Base-by-base conservation (phyloP, 2,113 vertebrate species). In the Apteryx owenii region DNA sequence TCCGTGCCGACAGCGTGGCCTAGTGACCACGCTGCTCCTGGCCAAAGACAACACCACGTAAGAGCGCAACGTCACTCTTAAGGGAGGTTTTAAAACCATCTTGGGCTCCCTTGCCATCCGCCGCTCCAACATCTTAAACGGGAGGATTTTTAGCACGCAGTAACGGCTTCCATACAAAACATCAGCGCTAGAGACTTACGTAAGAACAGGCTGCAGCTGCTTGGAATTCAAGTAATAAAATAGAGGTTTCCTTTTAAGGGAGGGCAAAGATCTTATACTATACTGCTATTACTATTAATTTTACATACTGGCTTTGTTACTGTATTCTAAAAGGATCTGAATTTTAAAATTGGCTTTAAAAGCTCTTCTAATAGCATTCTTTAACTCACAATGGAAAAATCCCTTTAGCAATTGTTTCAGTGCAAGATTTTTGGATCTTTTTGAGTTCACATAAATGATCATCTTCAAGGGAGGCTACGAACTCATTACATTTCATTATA, bases 141-240 rank as follows among this genome's bases (percentile, higher is more conserved):
- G 18, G 11, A 79, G 54, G 10, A 13, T 12, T 14, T 53, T 66
- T 40, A 51, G 29, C 10, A 31, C 64, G n/a, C 81, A 31, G 8
- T 33, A 64, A 71, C 1, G 81, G 65, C 48, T 65, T 70, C 62
- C 56, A 68, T 51, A 14, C 44, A 72, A 87, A 93, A 53, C 66
- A 78, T 7, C 75, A 64, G 5, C 15, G 73, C 44, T 70, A 54
- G 40, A 91, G 71, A 33, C 3, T 91, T 82, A 17, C 12, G 10
- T 3, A 66, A 66, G 50, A 94, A 61, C 10, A 88, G 8, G 50
- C 75, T 73, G 73, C 66, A 93, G 29, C 0, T 0, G 56, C 54
- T 40, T 79, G 75, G 65, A 96, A 92, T 86, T 92, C 71, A 92
- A 92, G 81, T 76, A 81, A 89, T 54, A 71, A 81, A 70, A 23